Evolutionary conservation across 2,888 invertebrate species (phyloP), one percentile per base, ranked within the genome.

Genomic region (Lapara coniferarum): DNA sequence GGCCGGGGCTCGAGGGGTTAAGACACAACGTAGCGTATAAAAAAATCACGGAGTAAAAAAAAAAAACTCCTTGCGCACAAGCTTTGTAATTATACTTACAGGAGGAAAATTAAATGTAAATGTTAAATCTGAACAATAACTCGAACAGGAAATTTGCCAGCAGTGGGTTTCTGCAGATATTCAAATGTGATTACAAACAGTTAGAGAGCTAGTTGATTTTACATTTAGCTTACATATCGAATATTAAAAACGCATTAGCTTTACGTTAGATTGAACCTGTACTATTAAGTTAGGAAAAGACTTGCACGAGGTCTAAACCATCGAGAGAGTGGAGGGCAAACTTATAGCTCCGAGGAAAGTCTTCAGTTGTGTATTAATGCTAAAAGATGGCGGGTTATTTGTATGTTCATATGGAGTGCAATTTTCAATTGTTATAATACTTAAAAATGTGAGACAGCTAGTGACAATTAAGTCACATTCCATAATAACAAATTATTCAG

Each of bases 101-200:
- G 19, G 46, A 2, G 16, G 49, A 2, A 49, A 63, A 63, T 63
- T 63, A 46, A 63, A 63, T 63, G 49, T 63, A 63, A 63, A 63
- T 63, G 46, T 13, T 19, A 25, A 19, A 49, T 63, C 46, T 63
- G 49, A 49, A 63, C 63, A 63, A 63, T 63, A 63, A 63, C 46
- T 49, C 63, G 63, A 49, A 63, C 46, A 49, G 63, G 63, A 49
- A 63, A 46, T 49, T 63, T 63, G 63, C 49, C 49, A 63, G 63
- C 49, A 16, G 59, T 46, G n/a, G 59, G 46, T 46, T 58, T 16
- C 59, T 70, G 67, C 69, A 70, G 69, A 72, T 73, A 77, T 77
- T 77, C 66, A 76, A 74, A 78, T 75, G 14, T 71, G 72, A 71
- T 73, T 69, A 69, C 69, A 71, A 67, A 77, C 75, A 67, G 77